Percentiles rank a stretch among this genome's conserved stretches.
Conservation (phyloP, 2,797 vertebrate genomes). For the Peromyscus attwateri region DNA sequence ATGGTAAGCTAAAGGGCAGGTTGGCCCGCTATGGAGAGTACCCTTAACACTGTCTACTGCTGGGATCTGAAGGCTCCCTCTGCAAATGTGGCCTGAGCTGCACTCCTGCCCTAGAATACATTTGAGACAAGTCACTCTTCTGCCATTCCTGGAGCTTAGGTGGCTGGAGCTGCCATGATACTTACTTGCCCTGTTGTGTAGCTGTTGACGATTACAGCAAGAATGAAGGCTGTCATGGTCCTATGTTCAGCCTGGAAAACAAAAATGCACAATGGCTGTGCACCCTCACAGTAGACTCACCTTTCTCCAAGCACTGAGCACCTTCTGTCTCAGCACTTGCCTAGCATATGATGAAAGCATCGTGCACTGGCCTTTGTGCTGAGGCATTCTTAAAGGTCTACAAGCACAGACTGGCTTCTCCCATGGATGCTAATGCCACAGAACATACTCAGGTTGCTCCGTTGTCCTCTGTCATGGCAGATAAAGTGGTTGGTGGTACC, state of each 20-base stretch:
- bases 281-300: accelerated
- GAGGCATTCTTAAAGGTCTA: not conserved
- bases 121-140: not conserved
- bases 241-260: conserved; percentile 96
- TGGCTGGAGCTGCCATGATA: accelerated
- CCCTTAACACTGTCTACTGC: not conserved
- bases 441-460: not conserved
- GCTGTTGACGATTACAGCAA: conserved; percentile 98
- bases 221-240: conserved; percentile 98
- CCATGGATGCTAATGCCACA: not conserved
- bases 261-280: not conserved
- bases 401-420: not conserved
- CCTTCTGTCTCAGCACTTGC: accelerated
- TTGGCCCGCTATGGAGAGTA: not conserved
- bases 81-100: not conserved
- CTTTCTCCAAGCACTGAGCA: not conserved
- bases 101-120: accelerated
- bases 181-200: conserved; percentile 97
- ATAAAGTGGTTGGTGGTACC: not conserved
- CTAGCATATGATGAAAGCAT: not conserved
- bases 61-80: too few species aligned
- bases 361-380: accelerated
- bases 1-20: accelerated
- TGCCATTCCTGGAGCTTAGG: too few species aligned
- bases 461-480: not conserved